phyloP scores from a whole-genome alignment of 2,113 vertebrate species.

The Rissa tridactyla region DNA sequence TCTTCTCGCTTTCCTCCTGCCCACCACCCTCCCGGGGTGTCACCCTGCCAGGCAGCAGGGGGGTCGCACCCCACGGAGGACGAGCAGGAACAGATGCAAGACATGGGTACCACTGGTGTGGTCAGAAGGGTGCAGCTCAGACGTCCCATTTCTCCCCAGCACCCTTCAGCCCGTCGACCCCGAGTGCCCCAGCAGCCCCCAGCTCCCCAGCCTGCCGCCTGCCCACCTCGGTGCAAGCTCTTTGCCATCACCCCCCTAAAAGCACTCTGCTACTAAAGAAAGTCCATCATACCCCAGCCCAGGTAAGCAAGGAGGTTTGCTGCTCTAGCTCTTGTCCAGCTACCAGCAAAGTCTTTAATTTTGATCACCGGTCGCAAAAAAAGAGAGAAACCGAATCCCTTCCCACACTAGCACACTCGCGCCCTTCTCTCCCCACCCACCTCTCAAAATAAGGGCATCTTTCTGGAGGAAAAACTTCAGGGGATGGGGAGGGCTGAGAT shows the following conservation, averaged over 20 bases:
- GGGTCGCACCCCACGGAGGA: not conserved
- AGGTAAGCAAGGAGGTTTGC: not conserved
- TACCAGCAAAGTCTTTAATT: not conserved
- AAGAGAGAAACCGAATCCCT: not conserved
- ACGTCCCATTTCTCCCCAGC: not conserved
- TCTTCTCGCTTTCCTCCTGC: not conserved
- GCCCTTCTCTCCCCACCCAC: not conserved
- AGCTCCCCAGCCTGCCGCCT: not conserved
- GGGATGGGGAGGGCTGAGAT: not conserved
- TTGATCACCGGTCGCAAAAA: not conserved
- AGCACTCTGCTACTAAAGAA: not conserved
- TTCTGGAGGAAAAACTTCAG: conserved; percentile 22
- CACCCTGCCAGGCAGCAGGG: not conserved
- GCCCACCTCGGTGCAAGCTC: not conserved
- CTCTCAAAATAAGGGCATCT: conserved; percentile 4
- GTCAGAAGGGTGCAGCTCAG: not conserved
- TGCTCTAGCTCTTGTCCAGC: not conserved
- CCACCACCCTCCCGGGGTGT: not conserved
- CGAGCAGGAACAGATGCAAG: not conserved
- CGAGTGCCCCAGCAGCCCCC: not conserved
- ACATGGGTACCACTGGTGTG: not conserved
- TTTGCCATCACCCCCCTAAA: not conserved
- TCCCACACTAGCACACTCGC: not conserved
- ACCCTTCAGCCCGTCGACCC: not conserved
- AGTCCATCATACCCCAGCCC: not conserved